These are phyloP conservation scores for Amiota mariae DNA, from an alignment of 2,888 invertebrate genomes.

Conservation along the genomic window DNA sequence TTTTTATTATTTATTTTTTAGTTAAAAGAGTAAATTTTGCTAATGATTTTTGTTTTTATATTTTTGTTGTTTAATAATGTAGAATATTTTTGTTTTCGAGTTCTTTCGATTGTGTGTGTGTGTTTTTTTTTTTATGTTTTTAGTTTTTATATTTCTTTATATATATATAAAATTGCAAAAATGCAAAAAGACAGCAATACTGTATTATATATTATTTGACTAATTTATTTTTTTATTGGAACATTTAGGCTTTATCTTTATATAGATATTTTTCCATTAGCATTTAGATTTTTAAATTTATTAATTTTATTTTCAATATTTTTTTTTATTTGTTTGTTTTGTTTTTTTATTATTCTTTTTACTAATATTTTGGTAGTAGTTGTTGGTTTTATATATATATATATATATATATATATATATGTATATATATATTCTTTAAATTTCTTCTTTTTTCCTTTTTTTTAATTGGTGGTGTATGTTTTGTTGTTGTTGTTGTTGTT, in stretches of 20 bases:
- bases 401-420: slow-evolving; percentile 63
- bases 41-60: slow-evolving; percentile 56
- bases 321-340: slow-evolving; percentile 49
- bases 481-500: slow-evolving; percentile 38
- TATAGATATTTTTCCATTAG: slow-evolving; percentile 43
- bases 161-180: slow-evolving; percentile 74
- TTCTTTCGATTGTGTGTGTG: slow-evolving; percentile 40
- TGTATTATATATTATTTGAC: slow-evolving; percentile 54
- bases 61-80: slow-evolving; percentile 39
- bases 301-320: slow-evolving; percentile 61
- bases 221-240: slow-evolving; percentile 63
- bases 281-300: slow-evolving; percentile 41
- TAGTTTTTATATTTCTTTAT: slow-evolving; percentile 42
- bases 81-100: slow-evolving; percentile 41
- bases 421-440: slow-evolving; percentile 54
- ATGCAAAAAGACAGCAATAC: slow-evolving; percentile 74
- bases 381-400: slow-evolving; percentile 71
- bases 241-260: slow-evolving; percentile 64
- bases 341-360: slow-evolving; percentile 40
- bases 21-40: slow-evolving; percentile 73
- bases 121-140: slow-evolving; percentile 52
- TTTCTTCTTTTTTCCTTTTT: background rate
- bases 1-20: slow-evolving; percentile 53
- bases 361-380: slow-evolving; percentile 61
- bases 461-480: slow-evolving; percentile 58